Conservation (phyloP, 2,797 vertebrate species). For the Erethizon dorsatum region DNA sequence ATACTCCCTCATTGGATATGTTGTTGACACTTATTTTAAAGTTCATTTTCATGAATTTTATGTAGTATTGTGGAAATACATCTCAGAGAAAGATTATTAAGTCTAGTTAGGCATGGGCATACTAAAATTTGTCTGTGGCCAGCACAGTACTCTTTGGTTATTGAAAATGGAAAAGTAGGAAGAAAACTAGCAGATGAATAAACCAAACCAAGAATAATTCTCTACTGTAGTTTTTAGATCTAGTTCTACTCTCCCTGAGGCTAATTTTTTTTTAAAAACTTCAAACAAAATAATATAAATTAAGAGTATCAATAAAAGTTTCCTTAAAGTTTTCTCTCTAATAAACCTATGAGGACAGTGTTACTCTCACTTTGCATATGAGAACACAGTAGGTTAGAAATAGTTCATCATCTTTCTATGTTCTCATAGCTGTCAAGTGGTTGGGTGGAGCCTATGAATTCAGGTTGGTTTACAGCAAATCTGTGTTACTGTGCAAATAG, state of each 20-base stretch:
- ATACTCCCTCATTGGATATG: not conserved
- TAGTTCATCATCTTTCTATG: not conserved
- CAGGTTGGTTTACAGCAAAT: not conserved
- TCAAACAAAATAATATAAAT: slow-evolving; percentile 25
- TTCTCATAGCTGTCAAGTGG: not conserved
- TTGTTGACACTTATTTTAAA: not conserved
- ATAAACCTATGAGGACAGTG: not conserved
- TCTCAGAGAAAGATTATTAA: not conserved
- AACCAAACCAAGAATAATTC: not conserved
- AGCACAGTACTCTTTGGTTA: not conserved
- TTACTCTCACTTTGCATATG: not conserved
- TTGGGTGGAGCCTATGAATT: not conserved
- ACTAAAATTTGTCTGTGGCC: not conserved
- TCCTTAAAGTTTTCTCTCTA: not conserved
- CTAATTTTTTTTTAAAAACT: not conserved
- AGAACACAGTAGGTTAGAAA: not conserved
- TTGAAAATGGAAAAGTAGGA: not conserved
- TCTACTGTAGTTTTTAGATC: not conserved
- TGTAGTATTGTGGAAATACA: not conserved
- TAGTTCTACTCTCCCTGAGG: not conserved
- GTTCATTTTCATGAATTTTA: not conserved
- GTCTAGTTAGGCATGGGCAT: not conserved
- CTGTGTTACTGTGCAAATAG: not conserved
- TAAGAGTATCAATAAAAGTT: not conserved
- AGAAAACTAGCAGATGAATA: not conserved